Evolutionary conservation across 1,140 invertebrate species (phyloP).

Genomic region (Trichogramma pretiosum): DNA sequence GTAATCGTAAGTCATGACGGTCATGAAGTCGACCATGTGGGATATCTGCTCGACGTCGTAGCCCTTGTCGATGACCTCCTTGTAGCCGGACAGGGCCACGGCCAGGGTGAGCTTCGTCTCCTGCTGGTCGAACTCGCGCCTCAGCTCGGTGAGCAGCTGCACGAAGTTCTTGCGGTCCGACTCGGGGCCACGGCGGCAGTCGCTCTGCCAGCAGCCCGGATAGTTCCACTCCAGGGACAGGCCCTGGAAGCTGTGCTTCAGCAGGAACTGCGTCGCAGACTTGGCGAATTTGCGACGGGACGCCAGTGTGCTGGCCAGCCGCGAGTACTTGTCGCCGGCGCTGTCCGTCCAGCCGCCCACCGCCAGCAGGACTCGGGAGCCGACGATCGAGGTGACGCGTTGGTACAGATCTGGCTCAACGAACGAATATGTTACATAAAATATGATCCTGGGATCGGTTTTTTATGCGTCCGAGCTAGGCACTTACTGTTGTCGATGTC

Average conservation of each 20-base stretch:
- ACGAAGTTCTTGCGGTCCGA: slow-evolving; percentile 71
- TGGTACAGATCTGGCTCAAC: slow-evolving; percentile 59
- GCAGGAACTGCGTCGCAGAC: slow-evolving; percentile 59
- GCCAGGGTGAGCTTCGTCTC: slow-evolving; percentile 63
- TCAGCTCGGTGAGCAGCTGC: slow-evolving; percentile 71
- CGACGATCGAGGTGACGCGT: slow-evolving; percentile 53
- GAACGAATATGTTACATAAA: too few species aligned
- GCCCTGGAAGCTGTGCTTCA: slow-evolving; percentile 67
- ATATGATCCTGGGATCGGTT: too few species aligned
- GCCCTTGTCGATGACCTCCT: slow-evolving; percentile 75
- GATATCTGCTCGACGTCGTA: slow-evolving; percentile 69
- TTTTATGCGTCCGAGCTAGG: too few species aligned
- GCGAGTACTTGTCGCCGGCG: slow-evolving; percentile 72
- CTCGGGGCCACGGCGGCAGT: slow-evolving; percentile 69
- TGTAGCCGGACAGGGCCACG: slow-evolving; percentile 78
- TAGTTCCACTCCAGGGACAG: slow-evolving; percentile 87
- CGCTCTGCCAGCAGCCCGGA: slow-evolving; percentile 83
- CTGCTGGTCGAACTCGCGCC: slow-evolving; percentile 60
- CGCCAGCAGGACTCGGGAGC: slow-evolving; percentile 63
- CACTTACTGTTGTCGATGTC: slow-evolving; percentile 75
- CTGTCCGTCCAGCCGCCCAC: slow-evolving; percentile 89
- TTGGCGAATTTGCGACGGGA: slow-evolving; percentile 61
- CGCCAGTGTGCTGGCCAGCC: slow-evolving; percentile 56
- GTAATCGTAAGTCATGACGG: slow-evolving; percentile 83
- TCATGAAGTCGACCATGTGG: slow-evolving; percentile 68